A percentile compares a stretch with the other conserved stretches of the same genome.
Evolutionary conservation across 2,113 vertebrate species (phyloP).

Genomic region (Calidris pygmaea): DNA sequence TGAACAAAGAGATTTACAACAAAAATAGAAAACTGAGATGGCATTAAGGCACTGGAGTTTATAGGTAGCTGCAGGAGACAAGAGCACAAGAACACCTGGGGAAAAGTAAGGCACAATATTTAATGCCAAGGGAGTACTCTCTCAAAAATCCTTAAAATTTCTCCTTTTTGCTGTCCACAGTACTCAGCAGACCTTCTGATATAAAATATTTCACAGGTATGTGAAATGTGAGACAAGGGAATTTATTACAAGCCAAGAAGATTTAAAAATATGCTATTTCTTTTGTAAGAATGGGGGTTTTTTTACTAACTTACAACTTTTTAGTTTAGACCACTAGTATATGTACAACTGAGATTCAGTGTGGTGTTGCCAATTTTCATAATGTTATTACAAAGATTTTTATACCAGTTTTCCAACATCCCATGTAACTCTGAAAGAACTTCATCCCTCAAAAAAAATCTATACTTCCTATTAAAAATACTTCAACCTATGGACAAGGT

Average conservation of each 20-base stretch:
- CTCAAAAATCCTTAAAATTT: not conserved
- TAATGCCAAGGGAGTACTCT: constrained; percentile 24
- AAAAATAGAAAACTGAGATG: constrained; percentile 40
- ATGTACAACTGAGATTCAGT: not conserved
- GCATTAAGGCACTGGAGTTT: constrained; percentile 1
- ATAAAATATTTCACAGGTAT: not conserved
- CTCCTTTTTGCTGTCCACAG: not conserved
- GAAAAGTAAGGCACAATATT: not conserved
- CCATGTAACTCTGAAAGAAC: not conserved
- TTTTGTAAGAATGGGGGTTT: not conserved
- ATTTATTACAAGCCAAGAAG: not conserved
- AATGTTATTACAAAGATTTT: not conserved
- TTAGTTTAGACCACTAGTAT: not conserved
- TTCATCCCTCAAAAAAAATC: not conserved
- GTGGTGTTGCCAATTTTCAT: not conserved
- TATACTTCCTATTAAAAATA: not conserved
- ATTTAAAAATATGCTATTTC: not conserved
- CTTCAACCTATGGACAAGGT: not conserved
- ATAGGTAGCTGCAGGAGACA: constrained; percentile 42
- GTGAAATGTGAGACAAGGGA: not conserved
- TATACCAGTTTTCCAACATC: not conserved
- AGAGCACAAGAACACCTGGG: not conserved
- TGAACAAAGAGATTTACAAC: constrained; percentile 49
- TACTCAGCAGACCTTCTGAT: not conserved
- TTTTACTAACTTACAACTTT: not conserved